Conservation (phyloP, 2,888 invertebrate genomes). For the Pterostichus madidus region DNA sequence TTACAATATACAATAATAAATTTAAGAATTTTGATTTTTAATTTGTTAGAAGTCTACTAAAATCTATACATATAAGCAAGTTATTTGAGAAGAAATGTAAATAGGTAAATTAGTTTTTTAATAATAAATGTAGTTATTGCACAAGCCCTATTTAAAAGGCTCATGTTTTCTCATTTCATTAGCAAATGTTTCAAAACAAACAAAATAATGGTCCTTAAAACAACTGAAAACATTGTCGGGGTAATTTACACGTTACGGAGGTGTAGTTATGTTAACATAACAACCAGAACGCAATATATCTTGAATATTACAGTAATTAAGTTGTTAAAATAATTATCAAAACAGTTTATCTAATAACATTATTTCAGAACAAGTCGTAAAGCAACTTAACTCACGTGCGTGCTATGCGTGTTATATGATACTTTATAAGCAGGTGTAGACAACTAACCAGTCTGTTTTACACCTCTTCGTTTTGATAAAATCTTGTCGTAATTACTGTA, state of each 20-base stretch:
- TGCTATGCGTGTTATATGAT: slow-evolving; percentile 59
- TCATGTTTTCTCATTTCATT: no score
- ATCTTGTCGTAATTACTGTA: slow-evolving; percentile 30
- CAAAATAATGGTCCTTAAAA: no score
- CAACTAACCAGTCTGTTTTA: slow-evolving; percentile 49
- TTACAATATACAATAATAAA: no score
- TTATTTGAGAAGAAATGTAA: neutral
- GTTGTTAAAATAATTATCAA: slow-evolving; percentile 58
- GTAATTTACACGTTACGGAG: neutral
- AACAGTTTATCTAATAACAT: slow-evolving; percentile 51
- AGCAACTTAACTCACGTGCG: slow-evolving; percentile 32
- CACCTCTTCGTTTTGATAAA: slow-evolving; percentile 52
- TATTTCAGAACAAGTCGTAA: slow-evolving; percentile 41
- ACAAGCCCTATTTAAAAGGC: no score
- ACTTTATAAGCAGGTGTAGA: slow-evolving; percentile 37
- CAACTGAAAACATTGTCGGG: no score
- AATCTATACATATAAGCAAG: no score
- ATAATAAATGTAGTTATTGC: no score
- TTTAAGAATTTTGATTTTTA: no score
- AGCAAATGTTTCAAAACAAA: no score
- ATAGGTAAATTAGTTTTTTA: no score
- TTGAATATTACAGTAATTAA: slow-evolving; percentile 46
- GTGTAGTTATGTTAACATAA: slow-evolving; percentile 13
- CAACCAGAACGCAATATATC: slow-evolving; percentile 29
- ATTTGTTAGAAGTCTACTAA: no score